Evolutionary conservation across 35 echinoderm and acorn worm genomes (phyloP).

Genomic region (Diadema setosum): DNA sequence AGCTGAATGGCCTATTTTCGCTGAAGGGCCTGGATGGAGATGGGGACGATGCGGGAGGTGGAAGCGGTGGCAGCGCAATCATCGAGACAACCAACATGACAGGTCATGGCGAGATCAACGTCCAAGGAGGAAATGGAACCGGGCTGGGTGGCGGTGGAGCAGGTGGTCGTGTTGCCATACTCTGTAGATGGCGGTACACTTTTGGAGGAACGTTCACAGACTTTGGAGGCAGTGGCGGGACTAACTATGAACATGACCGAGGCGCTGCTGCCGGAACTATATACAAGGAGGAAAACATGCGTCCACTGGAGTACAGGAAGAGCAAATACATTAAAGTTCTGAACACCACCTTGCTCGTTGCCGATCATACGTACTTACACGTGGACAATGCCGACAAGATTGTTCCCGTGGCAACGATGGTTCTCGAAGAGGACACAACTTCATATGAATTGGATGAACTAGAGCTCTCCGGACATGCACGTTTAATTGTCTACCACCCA

Average conservation of each 20-base stretch:
- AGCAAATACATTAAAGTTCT: slow-evolving; percentile 71
- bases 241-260: neutral
- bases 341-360: slow-evolving; percentile 71
- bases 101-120: slow-evolving; percentile 82
- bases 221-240: slow-evolving; percentile 55
- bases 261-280: slow-evolving; percentile 86
- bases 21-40: slow-evolving; percentile 37
- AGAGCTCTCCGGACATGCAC: slow-evolving; percentile 74
- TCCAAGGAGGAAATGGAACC: slow-evolving; percentile 45
- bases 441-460: slow-evolving; percentile 82
- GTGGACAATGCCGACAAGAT: slow-evolving; percentile 70
- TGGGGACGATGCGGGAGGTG: slow-evolving; percentile 64
- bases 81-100: slow-evolving; percentile 91
- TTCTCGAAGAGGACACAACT: slow-evolving; percentile 61
- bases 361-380: slow-evolving; percentile 87
- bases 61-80: slow-evolving; percentile 76
- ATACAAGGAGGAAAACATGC: slow-evolving; percentile 83
- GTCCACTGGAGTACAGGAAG: slow-evolving; percentile 76
- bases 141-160: slow-evolving; percentile 62
- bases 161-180: slow-evolving; percentile 78
- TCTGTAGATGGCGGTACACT: slow-evolving; percentile 85
- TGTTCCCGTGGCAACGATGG: slow-evolving; percentile 76
- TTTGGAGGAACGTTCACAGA: slow-evolving; percentile 79
- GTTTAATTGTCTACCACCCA: slow-evolving; percentile 75
- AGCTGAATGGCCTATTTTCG: slow-evolving; percentile 77